These are phyloP conservation scores for Gnathonemus echidnorhynchus DNA, from an alignment of 2,113 vertebrate species.

Conservation along the genomic window DNA sequence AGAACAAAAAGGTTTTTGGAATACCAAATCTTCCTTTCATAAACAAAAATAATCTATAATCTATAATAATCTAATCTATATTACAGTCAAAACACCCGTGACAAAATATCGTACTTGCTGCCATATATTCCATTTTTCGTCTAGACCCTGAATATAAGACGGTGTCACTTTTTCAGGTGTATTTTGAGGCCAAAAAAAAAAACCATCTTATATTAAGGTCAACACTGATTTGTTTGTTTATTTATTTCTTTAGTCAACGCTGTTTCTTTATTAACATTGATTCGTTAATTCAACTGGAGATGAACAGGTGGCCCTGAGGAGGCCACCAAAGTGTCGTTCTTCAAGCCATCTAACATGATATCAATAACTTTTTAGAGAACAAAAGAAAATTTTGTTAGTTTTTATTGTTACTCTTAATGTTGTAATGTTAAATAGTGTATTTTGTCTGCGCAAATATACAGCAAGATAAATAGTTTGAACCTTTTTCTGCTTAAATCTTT, in stretches of 20 bases:
- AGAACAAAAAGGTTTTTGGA: background rate
- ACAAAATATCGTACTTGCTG: no score
- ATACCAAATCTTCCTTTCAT: background rate
- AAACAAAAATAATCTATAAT: background rate
- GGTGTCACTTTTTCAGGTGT: no score
- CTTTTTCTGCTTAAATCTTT: background rate
- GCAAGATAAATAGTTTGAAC: no score
- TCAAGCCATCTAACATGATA: background rate
- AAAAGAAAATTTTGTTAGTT: background rate
- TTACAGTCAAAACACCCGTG: no score
- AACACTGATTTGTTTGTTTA: no score
- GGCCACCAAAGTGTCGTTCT: background rate
- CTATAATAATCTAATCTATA: no score
- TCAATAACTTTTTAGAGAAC: background rate
- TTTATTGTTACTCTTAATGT: background rate
- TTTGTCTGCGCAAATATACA: background rate
- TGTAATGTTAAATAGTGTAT: background rate
- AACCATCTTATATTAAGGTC: no score
- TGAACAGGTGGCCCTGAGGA: background rate
- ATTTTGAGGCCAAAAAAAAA: no score
- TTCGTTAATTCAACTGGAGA: background rate
- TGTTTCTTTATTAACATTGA: background rate
- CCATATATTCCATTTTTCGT: no score
- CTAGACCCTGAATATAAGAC: no score
- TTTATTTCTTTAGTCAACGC: no score